Percentiles rank a stretch among this genome's conserved stretches.
Evolutionary conservation across 2,113 vertebrate genomes (phyloP).

Genomic region (Mugil cephalus): DNA sequence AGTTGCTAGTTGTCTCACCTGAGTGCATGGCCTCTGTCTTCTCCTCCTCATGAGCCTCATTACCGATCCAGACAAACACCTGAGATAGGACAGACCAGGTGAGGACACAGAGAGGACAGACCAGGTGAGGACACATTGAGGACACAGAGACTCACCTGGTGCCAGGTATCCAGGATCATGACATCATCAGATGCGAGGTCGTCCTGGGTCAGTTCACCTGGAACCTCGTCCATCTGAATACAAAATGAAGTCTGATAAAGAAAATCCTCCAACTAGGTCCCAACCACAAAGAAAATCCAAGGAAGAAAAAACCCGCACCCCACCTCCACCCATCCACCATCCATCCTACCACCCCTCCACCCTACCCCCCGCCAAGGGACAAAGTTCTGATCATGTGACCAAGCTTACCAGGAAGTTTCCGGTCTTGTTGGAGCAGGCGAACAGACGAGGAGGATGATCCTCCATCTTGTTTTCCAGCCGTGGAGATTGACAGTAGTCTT

Average conservation of each 20-base stretch:
- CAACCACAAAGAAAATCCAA: too few relatives aligned
- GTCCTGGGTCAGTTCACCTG: constrained; percentile 91
- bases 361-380: too few relatives aligned
- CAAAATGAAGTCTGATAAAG: too few relatives aligned
- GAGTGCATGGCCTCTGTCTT: constrained; percentile 85
- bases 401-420: constrained; percentile 86
- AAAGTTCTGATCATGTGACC: constrained; percentile 16
- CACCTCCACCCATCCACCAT: too few relatives aligned
- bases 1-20: constrained; percentile 77
- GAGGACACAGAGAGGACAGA: background rate
- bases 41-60: constrained; percentile 89
- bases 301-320: too few relatives aligned
- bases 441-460: constrained; percentile 89
- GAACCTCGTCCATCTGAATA: constrained; percentile 92
- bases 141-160: constrained; percentile 84
- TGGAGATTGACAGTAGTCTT: constrained; percentile 85
- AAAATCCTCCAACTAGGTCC: too few relatives aligned
- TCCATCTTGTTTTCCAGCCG: constrained; percentile 90
- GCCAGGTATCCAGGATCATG: constrained; percentile 93
- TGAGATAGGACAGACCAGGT: constrained; percentile 52
- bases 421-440: constrained; percentile 93
- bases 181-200: constrained; percentile 93
- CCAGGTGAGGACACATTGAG: background rate
- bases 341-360: too few relatives aligned
- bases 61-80: constrained; percentile 94